phyloP scores from a whole-genome alignment of 2,797 vertebrate genomes.

The Lepidocolaptes lacrymiger region DNA sequence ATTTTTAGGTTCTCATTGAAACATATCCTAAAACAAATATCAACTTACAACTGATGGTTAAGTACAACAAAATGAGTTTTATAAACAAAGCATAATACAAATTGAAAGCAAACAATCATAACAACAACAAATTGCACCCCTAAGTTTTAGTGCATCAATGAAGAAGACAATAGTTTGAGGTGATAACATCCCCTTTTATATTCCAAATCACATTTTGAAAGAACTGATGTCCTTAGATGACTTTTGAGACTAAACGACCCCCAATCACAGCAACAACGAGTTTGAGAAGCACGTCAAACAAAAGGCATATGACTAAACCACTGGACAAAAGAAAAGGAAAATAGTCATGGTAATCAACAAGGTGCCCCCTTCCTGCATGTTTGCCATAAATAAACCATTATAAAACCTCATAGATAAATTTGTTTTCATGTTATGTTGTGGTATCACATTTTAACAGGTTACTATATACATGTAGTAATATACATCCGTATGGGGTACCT shows the following conservation, averaged over 20 bases:
- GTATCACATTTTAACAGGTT: not conserved
- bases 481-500: not conserved
- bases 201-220: not conserved
- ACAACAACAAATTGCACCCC: not conserved
- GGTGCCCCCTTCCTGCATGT: not conserved
- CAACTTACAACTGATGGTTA: not conserved
- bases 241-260: not conserved
- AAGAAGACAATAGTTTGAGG: not conserved
- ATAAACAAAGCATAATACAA: slow-evolving; percentile 20
- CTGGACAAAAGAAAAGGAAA: not conserved
- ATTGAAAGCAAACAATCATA: not conserved
- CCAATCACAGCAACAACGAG: not conserved
- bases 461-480: not conserved
- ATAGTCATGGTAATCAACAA: not conserved
- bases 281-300: not conserved
- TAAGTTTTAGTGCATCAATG: not conserved
- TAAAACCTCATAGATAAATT: not conserved
- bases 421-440: not conserved
- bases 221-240: not conserved
- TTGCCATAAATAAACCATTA: not conserved
- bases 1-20: slow-evolving; percentile 40
- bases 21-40: not conserved
- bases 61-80: not conserved
- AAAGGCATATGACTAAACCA: not conserved
- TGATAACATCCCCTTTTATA: not conserved